phyloP scores from a whole-genome alignment of 2,888 invertebrate species.

The Caenorhabditis macrosperma region DNA sequence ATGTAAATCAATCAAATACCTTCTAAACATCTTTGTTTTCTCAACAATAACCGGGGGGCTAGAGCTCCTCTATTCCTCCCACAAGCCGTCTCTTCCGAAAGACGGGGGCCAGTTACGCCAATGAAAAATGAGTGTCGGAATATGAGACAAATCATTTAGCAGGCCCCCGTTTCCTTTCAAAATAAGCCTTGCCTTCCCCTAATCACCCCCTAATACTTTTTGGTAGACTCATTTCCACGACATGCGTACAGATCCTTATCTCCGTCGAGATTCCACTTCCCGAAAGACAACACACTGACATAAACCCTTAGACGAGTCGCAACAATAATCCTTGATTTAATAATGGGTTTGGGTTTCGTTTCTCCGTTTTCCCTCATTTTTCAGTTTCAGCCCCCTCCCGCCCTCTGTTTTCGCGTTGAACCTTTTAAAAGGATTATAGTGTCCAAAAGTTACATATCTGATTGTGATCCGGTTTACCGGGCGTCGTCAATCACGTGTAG shows the following conservation, averaged over 20 bases:
- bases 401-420: background rate
- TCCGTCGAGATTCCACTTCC: conserved; percentile 30
- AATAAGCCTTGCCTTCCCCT: conserved; percentile 51
- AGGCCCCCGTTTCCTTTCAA: conserved; percentile 26
- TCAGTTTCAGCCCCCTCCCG: background rate
- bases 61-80: background rate
- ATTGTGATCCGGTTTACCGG: no score
- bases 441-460: no score
- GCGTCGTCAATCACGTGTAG: no score
- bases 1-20: conserved; percentile 60
- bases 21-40: conserved; percentile 45
- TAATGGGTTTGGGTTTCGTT: conserved; percentile 40
- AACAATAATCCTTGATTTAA: conserved; percentile 61
- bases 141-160: conserved; percentile 60
- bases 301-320: conserved; percentile 30
- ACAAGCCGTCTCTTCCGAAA: background rate
- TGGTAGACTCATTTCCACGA: conserved; percentile 57
- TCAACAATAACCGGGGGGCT: conserved; percentile 10
- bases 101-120: conserved; percentile 14
- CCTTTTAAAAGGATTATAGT: no score
- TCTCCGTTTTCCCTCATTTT: background rate
- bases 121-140: conserved; percentile 58
- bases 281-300: conserved; percentile 41
- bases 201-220: conserved; percentile 62
- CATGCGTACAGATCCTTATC: conserved; percentile 61